phyloP scores from a whole-genome alignment of 2,888 invertebrate species.

The Allacma fusca region DNA sequence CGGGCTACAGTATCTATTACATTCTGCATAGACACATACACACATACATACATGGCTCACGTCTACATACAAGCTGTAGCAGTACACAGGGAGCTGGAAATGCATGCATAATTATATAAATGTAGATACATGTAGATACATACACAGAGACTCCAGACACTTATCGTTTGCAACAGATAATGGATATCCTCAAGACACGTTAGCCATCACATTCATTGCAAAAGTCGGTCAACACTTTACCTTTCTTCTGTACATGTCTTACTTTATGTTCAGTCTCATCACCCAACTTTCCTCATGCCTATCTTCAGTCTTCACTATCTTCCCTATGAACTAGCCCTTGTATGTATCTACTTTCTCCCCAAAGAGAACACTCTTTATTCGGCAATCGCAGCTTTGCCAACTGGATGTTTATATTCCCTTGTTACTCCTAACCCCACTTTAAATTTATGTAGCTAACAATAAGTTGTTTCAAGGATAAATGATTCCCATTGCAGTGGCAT shows the following conservation, averaged over 20 bases:
- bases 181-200: conserved; percentile 18
- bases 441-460: too few relatives aligned
- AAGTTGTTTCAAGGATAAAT: too few relatives aligned
- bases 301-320: not conserved
- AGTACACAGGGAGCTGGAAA: too few relatives aligned
- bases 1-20: too few relatives aligned
- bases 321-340: too few relatives aligned
- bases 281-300: conserved; percentile 2
- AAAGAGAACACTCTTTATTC: too few relatives aligned
- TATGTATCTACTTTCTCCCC: not conserved
- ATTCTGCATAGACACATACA: too few relatives aligned
- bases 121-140: too few relatives aligned
- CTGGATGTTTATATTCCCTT: too few relatives aligned
- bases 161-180: not conserved
- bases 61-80: not conserved
- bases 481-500: too few relatives aligned
- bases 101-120: not conserved
- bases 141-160: not conserved
- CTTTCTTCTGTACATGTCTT: not conserved
- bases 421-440: too few relatives aligned
- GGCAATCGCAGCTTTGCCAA: too few relatives aligned
- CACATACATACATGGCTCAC: conserved; percentile 2
- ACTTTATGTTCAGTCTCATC: not conserved
- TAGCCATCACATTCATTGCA: conserved; percentile 14
- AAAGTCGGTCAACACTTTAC: conserved; percentile 21